These are phyloP conservation scores for Tribolium castaneum DNA, from an alignment of 1,140 invertebrate genomes.

Conservation along the genomic window DNA sequence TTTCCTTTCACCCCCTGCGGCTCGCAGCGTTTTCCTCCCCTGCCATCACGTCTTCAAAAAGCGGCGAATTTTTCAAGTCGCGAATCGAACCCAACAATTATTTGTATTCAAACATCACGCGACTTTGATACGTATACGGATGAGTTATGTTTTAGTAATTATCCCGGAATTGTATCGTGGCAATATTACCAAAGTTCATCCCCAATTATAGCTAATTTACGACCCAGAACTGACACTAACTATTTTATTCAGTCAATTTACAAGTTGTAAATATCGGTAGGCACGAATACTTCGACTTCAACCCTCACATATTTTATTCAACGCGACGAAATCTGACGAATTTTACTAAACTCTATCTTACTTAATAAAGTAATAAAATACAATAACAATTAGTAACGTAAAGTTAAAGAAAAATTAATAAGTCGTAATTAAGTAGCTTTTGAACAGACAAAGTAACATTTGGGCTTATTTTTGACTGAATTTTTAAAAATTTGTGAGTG, in stretches of 20 bases:
- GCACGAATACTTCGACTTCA: constrained; percentile 48
- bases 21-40: constrained; percentile 21
- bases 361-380: too few relatives aligned
- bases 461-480: too few relatives aligned
- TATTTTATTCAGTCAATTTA: constrained; percentile 53
- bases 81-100: constrained; percentile 1
- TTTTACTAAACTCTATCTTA: too few relatives aligned
- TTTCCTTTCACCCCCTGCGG: constrained; percentile 50
- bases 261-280: constrained; percentile 52
- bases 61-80: not conserved
- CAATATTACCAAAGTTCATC: constrained; percentile 55
- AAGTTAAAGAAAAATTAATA: too few relatives aligned
- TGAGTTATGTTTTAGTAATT: constrained; percentile 51
- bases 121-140: constrained; percentile 33
- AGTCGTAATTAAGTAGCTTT: too few relatives aligned
- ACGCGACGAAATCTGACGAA: not conserved
- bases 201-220: constrained; percentile 56
- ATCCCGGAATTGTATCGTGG: constrained; percentile 49
- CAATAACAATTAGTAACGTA: too few relatives aligned
- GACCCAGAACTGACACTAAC: constrained; percentile 51
- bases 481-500: too few relatives aligned
- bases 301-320: constrained; percentile 18
- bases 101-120: constrained; percentile 32
- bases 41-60: not conserved
- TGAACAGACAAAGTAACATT: too few relatives aligned